Evolutionary conservation across 2,797 vertebrate species (phyloP).

Genomic region (Ceyx erithaca): DNA sequence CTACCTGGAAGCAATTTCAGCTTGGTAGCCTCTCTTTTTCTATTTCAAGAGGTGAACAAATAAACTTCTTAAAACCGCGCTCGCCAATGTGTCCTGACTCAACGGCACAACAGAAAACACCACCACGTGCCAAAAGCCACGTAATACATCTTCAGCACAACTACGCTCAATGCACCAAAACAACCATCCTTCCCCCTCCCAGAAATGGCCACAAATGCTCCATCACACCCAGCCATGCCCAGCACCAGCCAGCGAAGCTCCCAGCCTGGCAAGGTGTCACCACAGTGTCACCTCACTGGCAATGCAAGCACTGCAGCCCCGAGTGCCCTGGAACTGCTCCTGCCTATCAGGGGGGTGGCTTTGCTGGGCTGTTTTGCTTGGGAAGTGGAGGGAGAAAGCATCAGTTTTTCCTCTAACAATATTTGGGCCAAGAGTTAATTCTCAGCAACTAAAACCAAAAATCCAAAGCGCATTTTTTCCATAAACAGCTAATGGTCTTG

Average conservation of each 20-base stretch:
- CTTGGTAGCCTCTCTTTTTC: neutral
- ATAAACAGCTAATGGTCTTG: slow-evolving; percentile 7
- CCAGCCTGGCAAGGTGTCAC: neutral
- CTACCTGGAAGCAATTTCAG: neutral
- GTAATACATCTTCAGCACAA: neutral
- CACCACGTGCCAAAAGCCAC: neutral
- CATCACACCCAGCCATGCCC: neutral
- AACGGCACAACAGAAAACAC: neutral
- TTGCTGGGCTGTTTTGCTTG: slow-evolving; percentile 20
- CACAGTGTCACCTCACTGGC: neutral
- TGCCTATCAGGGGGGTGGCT: neutral
- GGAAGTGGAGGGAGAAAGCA: neutral
- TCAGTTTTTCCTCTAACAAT: slow-evolving; percentile 39
- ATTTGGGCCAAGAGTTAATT: slow-evolving; percentile 11
- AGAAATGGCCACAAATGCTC: neutral
- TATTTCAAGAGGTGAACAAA: neutral
- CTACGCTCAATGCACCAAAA: neutral
- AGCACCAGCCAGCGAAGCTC: neutral
- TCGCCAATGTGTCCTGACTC: neutral
- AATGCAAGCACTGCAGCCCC: neutral
- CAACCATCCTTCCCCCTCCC: neutral
- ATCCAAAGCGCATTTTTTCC: slow-evolving; percentile 34
- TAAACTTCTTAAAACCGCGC: neutral
- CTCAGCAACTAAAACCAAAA: slow-evolving; percentile 21
- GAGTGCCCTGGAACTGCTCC: slow-evolving; percentile 6